Evolutionary conservation across 2,888 invertebrate species (phyloP), one percentile per base, ranked within the genome.

Genomic region (Stomorhina lunata): DNA sequence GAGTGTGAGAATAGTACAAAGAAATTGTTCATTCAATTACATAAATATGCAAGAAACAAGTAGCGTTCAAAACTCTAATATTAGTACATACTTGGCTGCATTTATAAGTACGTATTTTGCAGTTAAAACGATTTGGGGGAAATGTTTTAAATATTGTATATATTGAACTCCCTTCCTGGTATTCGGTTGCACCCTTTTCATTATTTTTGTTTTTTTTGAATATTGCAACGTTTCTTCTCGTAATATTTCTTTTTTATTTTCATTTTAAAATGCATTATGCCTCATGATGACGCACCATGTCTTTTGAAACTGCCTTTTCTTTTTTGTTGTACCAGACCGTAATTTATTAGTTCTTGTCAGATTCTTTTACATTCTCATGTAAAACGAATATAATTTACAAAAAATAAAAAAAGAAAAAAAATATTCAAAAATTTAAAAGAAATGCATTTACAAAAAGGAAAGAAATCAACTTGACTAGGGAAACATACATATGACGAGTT

Each of bases 281-380:
- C 66, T 65, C 22, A 45, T 34, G 71, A 78, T 78, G 78, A 78
- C 78, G 71, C 78, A 78, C 71, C 63, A 40, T 78, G 77, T 69
- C 69, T 77, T 69, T 48, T n/a, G n/a, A 69, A 61, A 69, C 43
- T 61, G 57, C 57, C n/a, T n/a, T n/a, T n/a, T n/a, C n/a, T n/a
- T n/a, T n/a, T n/a, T n/a, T n/a, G n/a, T 55, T 71, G 55, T 61
- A 71, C 43, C 25, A 65, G 65, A n/a, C n/a, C 50, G 55, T 68
- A 57, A 78, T 81, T 81, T 81, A 81, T 81, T 81, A 69, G 73
- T 81, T 81, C 68, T 78, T 81, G 77, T 78, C 81, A 81, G 78
- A 63, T 78, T 78, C 55, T 72, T 45, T 78, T 68, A 40, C 57
- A 59, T 59, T 61, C n/a, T 40, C 68, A 68, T 76, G 66, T 68